Evolutionary conservation across 2,888 invertebrate species (phyloP).

Genomic region (Tipula confusa): DNA sequence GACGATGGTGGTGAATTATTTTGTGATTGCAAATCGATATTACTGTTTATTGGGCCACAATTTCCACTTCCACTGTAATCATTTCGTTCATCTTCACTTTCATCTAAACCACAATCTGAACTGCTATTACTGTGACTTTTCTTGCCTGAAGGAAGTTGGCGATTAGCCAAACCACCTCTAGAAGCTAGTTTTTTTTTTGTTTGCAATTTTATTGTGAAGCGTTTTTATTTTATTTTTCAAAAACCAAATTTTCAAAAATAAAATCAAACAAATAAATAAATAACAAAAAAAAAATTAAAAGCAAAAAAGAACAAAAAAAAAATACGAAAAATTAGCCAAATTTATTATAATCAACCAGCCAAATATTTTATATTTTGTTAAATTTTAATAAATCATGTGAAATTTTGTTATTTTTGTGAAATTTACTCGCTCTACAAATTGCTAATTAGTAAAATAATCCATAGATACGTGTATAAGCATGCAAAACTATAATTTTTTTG

Average conservation of each 20-base stretch:
- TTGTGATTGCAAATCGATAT: constrained; percentile 35
- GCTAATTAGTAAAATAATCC: background rate
- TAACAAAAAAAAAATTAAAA: constrained; percentile 8
- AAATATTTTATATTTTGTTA: background rate
- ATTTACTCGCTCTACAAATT: constrained; percentile 25
- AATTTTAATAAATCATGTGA: background rate
- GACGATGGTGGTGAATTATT: constrained; percentile 7
- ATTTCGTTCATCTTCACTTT: constrained; percentile 55
- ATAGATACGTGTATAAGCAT: too few relatives aligned
- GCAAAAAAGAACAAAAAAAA: background rate
- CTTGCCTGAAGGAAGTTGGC: constrained; percentile 60
- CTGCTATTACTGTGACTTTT: constrained; percentile 58
- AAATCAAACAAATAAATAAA: constrained; percentile 8
- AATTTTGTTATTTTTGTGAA: constrained; percentile 25
- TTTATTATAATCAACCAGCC: constrained; percentile 3
- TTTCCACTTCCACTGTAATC: constrained; percentile 57
- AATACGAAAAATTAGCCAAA: constrained; percentile 13
- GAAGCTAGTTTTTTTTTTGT: constrained; percentile 53
- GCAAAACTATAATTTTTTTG: constrained; percentile 1
- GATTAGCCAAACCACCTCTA: constrained; percentile 67
- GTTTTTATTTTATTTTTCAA: constrained; percentile 25
- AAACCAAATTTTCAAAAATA: constrained; percentile 9
- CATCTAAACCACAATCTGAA: constrained; percentile 73
- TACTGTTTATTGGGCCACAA: constrained; percentile 38
- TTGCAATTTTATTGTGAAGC: constrained; percentile 25